Evolutionary conservation across 2,113 vertebrate genomes (phyloP).

Genomic region (Psephotus haematonotus): DNA sequence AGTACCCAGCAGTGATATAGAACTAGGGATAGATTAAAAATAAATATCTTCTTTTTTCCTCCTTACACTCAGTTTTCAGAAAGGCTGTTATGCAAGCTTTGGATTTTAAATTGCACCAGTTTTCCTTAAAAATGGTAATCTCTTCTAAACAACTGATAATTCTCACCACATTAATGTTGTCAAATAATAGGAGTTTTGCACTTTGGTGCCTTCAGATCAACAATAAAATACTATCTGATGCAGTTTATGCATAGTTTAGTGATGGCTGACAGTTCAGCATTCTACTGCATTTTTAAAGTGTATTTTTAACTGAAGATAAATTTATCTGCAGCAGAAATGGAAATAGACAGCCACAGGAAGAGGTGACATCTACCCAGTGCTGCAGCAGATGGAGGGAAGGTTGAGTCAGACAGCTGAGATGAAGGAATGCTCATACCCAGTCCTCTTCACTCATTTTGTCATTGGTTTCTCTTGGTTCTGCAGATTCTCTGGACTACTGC

Average conservation of each 20-base stretch:
- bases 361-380: not conserved
- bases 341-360: not conserved
- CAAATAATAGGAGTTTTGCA: not conserved
- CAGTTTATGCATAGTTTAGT: not conserved
- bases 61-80: not conserved
- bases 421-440: not conserved
- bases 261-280: not conserved
- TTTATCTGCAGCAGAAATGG: not conserved
- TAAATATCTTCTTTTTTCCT: not conserved
- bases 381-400: constrained; percentile 9
- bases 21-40: not conserved
- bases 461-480: not conserved
- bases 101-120: not conserved
- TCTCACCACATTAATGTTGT: not conserved
- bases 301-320: not conserved
- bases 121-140: not conserved
- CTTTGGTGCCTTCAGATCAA: not conserved
- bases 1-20: not conserved
- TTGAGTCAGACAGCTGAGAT: not conserved
- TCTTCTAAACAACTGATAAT: not conserved
- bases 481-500: constrained; percentile 68
- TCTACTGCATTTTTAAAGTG: not conserved
- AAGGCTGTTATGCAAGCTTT: not conserved
- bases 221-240: not conserved
- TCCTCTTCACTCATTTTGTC: not conserved